Base-by-base conservation (phyloP, 37 sponge, comb jelly and placozoan species). In the Mnemiopsis leidyi region DNA sequence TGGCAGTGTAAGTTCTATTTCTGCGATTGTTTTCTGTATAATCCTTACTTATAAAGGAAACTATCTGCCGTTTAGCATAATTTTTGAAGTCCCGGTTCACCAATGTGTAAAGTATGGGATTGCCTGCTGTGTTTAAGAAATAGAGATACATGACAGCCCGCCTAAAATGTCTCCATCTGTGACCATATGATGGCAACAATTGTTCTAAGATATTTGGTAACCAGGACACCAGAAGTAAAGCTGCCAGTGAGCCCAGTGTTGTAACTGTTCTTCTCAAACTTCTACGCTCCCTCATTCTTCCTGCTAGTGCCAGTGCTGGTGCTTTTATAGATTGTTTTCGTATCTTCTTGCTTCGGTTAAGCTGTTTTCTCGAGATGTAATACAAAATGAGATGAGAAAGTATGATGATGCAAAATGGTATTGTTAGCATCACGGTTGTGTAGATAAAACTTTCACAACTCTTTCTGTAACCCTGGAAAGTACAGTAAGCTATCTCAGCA, bases 51-150 rank as follows among this genome's bases (percentile, higher is more conserved):
- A 85, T 85, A 35, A 40, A 35, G 1, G 90, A 85, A 7, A 85
- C 90, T 32, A 85, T 85, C 39, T 40, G 40, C 48, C 90, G 9
- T 37, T 40, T 38, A 23, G 90, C 90, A 39, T 40, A 85, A 37
- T 85, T 85, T 25, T 85, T 85, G 36, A 85, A 85, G 7, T 85
- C 90, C 35, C 90, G 38, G 25, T 85, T 85, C 26, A 85, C 90
- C 25, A 85, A 39, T 20, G 90, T 85, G 61, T 85, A 85, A 0
- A 85, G 23, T 23, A 85, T 85, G 32, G 90, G 90, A 39, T 85
- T 85, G 7, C 90, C 90, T 23, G 61, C 90, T 40, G 61, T 85
- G 35, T 85, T 85, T 18, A 40, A 40, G 90, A 85, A 85, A 26
- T 40, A 85, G 23, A 85, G 90, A 39, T 85, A 85, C 90, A 40